Evolutionary conservation across 2,113 vertebrate genomes (phyloP).

Genomic region (Charina bottae): DNA sequence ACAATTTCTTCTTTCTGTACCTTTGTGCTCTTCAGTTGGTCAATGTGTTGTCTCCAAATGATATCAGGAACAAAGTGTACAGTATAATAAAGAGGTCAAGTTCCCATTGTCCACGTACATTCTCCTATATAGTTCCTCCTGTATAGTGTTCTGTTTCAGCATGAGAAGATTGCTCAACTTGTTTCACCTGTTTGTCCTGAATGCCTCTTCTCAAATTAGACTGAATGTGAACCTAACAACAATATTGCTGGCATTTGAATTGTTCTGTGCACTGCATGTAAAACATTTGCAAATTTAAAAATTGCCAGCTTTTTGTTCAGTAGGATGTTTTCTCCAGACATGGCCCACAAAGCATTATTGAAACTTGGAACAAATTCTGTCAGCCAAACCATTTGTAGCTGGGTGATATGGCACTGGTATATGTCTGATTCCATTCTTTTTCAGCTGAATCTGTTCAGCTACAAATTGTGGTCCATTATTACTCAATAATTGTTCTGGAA

Average conservation of each 20-base stretch:
- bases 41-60: too few relatives aligned
- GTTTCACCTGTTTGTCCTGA: too few relatives aligned
- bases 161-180: too few relatives aligned
- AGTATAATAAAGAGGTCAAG: too few relatives aligned
- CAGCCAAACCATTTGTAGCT: not conserved
- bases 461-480: not conserved
- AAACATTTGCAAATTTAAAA: not conserved
- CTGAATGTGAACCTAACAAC: not conserved
- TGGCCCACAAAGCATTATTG: not conserved
- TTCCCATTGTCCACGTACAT: too few relatives aligned
- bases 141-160: too few relatives aligned
- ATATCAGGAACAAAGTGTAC: too few relatives aligned
- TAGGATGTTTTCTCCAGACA: not conserved
- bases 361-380: not conserved
- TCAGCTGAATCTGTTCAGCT: not conserved
- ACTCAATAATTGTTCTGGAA: not conserved
- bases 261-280: not conserved
- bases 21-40: not conserved
- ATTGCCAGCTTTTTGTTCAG: not conserved
- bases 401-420: not conserved
- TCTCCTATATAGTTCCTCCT: too few relatives aligned
- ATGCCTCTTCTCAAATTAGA: not conserved
- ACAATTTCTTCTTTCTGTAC: not conserved
- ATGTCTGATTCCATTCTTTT: not conserved
- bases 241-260: not conserved